Evolutionary conservation across 2,888 invertebrate genomes (phyloP), one percentile per base, ranked within the genome.

Genomic region (Rhyacophila evoluta): DNA sequence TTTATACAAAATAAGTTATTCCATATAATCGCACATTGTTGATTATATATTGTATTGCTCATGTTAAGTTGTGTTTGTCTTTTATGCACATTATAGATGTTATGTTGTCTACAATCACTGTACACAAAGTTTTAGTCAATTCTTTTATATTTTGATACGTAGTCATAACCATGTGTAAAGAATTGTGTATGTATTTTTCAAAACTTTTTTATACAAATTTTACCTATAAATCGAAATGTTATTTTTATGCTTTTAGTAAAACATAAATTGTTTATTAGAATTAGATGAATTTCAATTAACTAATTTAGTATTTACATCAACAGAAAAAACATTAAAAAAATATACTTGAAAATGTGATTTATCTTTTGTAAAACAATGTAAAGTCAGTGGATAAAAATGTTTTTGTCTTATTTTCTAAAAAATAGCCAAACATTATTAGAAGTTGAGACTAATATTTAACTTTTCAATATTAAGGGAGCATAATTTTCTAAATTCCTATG

Each of bases 11-110:
- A n/a, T n/a, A n/a, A n/a, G 38, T 38, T 38, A 38, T 38, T 38
- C 38, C 11, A n/a, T 39, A 12, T 39, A 3, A n/a, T n/a, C n/a
- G 39, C 55, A 55, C 55, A 55, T 41, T 55, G 19, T 12, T n/a
- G n/a, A n/a, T n/a, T n/a, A n/a, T 33, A 8, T 25, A 55, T 33
- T 33, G 6, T 25, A 25, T 55, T 55, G 19, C 29, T 33, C 15
- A 25, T 55, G 55, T 55, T 55, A 55, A 55, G 25, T 55, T 55
- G 55, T 55, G 55, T 55, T 55, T 55, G 19, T 19, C 4, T 55
- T 25, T 55, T 55, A 55, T 19, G 19, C 55, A 55, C 55, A 55
- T 25, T 25, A 55, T 12, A 8, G 15, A 19, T 25, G 19, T 55
- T 25, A 55, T 55, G 55, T 55, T 55, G 10, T 55, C 19, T 55